Conservation (phyloP, 2,888 invertebrate species). For the Coenonympha glycerion region DNA sequence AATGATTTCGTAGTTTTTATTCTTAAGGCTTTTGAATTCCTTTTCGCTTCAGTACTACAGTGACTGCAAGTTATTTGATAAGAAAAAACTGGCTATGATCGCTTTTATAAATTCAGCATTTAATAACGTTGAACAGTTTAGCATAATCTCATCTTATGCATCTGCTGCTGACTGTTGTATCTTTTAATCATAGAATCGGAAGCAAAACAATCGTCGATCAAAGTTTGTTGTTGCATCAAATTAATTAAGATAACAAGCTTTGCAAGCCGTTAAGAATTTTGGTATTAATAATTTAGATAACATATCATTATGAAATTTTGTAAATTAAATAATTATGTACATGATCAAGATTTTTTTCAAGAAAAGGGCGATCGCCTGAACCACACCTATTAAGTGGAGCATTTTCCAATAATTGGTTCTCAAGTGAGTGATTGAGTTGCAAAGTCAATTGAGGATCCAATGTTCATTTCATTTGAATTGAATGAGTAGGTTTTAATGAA, state of each 20-base stretch:
- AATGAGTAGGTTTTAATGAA: slow-evolving; percentile 20
- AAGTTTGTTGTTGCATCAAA: no score
- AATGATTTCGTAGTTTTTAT: slow-evolving; percentile 3
- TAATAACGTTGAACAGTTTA: neutral
- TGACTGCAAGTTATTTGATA: neutral
- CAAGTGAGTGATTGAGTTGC: slow-evolving; percentile 21
- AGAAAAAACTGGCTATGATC: neutral
- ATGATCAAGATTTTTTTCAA: no score
- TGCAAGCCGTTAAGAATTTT: no score
- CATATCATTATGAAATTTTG: no score
- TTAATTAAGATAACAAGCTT: neutral
- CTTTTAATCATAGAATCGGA: neutral
- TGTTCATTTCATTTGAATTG: slow-evolving; percentile 15
- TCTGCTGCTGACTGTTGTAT: neutral
- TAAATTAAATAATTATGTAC: no score
- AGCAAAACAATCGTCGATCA: no score
- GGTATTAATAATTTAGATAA: no score
- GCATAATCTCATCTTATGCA: neutral
- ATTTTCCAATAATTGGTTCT: slow-evolving; percentile 16
- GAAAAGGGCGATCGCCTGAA: no score
- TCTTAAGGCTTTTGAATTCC: neutral
- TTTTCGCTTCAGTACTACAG: neutral
- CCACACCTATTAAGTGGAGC: neutral
- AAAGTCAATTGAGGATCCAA: slow-evolving; percentile 20
- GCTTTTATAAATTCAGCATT: neutral